These are phyloP conservation scores for Mungos mungo DNA, from an alignment of 2,113 vertebrate species.

Conservation along the genomic window DNA sequence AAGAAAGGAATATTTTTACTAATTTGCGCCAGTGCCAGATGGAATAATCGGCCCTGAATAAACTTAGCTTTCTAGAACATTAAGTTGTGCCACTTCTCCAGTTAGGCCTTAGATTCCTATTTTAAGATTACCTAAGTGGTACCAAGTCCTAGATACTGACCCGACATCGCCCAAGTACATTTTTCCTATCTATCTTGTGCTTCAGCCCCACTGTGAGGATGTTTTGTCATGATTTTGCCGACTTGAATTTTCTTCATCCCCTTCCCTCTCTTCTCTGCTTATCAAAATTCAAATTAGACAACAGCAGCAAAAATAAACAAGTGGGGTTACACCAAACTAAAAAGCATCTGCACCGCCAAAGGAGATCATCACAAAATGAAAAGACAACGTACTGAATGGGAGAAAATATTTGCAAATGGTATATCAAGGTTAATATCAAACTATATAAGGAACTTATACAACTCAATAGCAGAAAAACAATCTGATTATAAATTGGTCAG, in stretches of 20 bases:
- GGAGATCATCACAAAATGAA: background rate
- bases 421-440: background rate
- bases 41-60: background rate
- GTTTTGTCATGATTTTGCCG: background rate
- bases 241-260: background rate
- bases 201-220: background rate
- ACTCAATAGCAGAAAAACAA: too few species aligned
- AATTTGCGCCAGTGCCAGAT: background rate
- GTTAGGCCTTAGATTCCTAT: background rate
- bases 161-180: background rate
- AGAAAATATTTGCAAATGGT: background rate
- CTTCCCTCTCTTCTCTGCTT: background rate
- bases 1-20: background rate
- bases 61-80: background rate
- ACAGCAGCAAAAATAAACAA: background rate
- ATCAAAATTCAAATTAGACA: background rate
- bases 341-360: background rate
- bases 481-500: background rate
- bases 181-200: fast-evolving
- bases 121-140: too few species aligned
- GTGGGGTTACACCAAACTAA: background rate
- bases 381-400: background rate
- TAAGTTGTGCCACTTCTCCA: background rate
- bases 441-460: too few species aligned
- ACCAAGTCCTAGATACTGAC: background rate